These are phyloP conservation scores for Idris sp. DNA, from an alignment of 1,140 invertebrate species.

Conservation along the genomic window DNA sequence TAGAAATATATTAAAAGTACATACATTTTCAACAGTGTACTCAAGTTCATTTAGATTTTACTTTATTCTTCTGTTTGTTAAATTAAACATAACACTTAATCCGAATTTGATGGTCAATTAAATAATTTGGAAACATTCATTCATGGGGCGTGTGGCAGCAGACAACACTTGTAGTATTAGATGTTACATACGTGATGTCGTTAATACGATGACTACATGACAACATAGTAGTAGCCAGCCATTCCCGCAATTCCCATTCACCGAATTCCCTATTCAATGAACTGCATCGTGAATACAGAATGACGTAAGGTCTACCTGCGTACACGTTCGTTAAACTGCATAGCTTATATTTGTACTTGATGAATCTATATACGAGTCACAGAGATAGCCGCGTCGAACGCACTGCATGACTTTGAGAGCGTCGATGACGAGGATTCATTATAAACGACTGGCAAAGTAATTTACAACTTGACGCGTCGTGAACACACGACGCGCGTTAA, in stretches of 20 bases:
- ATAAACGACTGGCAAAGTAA: slow-evolving; percentile 61
- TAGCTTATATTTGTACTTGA: slow-evolving; percentile 51
- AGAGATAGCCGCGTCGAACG: slow-evolving; percentile 19
- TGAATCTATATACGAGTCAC: slow-evolving; percentile 53
- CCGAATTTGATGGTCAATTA: too few species aligned
- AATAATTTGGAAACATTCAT: slow-evolving; percentile 64
- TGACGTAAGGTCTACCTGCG: slow-evolving; percentile 66
- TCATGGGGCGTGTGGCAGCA: slow-evolving; percentile 65
- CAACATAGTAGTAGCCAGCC: slow-evolving; percentile 50
- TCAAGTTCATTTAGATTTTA: too few species aligned
- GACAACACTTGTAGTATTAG: slow-evolving; percentile 53
- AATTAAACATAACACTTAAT: too few species aligned
- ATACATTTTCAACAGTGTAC: too few species aligned
- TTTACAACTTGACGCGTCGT: slow-evolving; percentile 57
- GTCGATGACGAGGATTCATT: slow-evolving; percentile 62
- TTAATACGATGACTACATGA: slow-evolving; percentile 58
- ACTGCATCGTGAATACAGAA: slow-evolving; percentile 71
- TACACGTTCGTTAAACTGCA: slow-evolving; percentile 48
- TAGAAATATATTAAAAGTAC: too few species aligned
- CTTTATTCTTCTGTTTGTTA: not conserved
- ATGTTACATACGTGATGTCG: slow-evolving; percentile 52
- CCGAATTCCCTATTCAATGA: slow-evolving; percentile 73
- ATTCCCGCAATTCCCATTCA: slow-evolving; percentile 69
- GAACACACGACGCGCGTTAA: slow-evolving; percentile 66
- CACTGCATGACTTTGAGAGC: slow-evolving; percentile 37